Evolutionary conservation across 2,888 invertebrate species (phyloP).

Genomic region (Artemia sinica): DNA sequence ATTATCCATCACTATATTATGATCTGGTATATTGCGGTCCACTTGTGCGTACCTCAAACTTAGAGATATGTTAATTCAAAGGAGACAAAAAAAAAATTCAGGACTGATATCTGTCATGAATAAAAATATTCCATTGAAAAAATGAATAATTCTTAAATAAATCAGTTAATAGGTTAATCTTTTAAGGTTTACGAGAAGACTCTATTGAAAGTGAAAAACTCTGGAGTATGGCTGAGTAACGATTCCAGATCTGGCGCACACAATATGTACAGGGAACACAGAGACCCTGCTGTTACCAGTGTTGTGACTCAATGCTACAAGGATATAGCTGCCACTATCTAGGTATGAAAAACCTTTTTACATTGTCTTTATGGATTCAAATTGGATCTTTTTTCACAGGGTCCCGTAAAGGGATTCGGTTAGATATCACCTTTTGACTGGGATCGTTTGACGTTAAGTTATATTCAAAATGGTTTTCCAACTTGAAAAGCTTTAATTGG

Average conservation of each 20-base stretch:
- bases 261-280: conserved; percentile 99
- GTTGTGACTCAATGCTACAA: conserved; percentile 97
- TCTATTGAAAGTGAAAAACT: conserved; percentile 91
- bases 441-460: no score
- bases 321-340: conserved; percentile 96
- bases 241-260: conserved; percentile 96
- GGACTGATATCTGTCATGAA: no score
- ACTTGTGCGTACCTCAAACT: no score
- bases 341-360: conserved; percentile 36
- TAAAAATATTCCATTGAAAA: no score
- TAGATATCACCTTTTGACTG: no score
- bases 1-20: no score
- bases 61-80: no score
- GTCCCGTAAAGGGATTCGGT: background rate
- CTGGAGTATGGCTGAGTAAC: conserved; percentile 97
- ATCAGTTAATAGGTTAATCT: conserved; percentile 1
- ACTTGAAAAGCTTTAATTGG: no score
- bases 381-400: background rate
- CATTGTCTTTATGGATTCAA: background rate
- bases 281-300: conserved; percentile 83
- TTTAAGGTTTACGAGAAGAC: conserved; percentile 63
- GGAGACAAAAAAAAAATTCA: no score
- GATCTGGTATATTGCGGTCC: no score
- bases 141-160: no score
- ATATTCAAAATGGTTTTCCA: no score